These are phyloP conservation scores for Chaetodon trifascialis DNA, from an alignment of 2,113 vertebrate genomes.

Conservation along the genomic window DNA sequence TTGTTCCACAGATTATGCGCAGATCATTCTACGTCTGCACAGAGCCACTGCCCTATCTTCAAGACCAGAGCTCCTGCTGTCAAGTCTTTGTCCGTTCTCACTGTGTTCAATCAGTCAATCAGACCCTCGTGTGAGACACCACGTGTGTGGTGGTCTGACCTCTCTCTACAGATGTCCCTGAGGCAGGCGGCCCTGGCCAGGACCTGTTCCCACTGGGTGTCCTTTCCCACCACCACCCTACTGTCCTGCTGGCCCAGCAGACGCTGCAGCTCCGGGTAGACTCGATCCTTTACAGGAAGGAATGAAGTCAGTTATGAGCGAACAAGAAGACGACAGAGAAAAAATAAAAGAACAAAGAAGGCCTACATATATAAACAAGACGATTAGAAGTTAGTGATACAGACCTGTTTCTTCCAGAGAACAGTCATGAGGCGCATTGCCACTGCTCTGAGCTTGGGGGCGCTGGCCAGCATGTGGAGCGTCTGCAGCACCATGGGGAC, in stretches of 20 bases:
- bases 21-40: background rate
- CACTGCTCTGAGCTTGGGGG: constrained; percentile 88
- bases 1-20: too few relatives aligned
- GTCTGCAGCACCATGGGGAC: constrained; percentile 90
- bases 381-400: background rate
- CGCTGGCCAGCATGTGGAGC: constrained; percentile 87
- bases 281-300: constrained; percentile 88
- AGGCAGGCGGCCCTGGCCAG: constrained; percentile 92
- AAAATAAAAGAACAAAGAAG: background rate
- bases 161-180: constrained; percentile 93
- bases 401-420: constrained; percentile 96
- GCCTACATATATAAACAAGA: background rate
- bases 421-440: constrained; percentile 89
- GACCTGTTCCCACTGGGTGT: constrained; percentile 92
- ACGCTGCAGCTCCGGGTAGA: constrained; percentile 94
- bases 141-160: constrained; percentile 75
- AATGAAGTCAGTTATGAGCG: background rate
- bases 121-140: background rate
- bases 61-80: background rate
- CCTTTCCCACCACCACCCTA: constrained; percentile 85
- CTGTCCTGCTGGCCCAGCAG: constrained; percentile 86
- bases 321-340: background rate
- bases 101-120: background rate
- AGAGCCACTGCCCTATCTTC: background rate
- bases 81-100: background rate